phyloP scores from a whole-genome alignment of 1,140 invertebrate genomes.

The Anthonomus grandis region DNA sequence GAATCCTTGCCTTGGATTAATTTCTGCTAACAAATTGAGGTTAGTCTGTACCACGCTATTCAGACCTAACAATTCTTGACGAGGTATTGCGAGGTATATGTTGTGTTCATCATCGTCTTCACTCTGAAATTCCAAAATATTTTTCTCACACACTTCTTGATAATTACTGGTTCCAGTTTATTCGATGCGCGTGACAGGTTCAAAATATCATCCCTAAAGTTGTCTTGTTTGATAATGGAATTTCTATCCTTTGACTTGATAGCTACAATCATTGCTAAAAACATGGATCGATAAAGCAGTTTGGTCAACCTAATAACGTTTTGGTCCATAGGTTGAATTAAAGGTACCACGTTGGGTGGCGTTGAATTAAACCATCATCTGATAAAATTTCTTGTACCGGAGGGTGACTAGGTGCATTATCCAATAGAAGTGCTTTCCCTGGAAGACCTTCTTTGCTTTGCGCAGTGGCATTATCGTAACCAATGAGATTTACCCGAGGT shows the following conservation, averaged over 20 bases:
- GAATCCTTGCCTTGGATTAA: background rate
- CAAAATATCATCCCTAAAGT: background rate
- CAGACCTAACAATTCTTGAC: background rate
- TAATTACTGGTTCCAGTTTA: background rate
- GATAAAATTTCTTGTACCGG: background rate
- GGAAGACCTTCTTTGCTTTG: too few relatives aligned
- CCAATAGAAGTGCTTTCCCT: background rate
- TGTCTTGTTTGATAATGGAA: background rate
- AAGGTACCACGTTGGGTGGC: background rate
- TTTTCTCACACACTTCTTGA: too few relatives aligned
- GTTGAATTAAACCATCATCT: background rate
- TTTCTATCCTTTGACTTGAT: too few relatives aligned
- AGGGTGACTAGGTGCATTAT: too few relatives aligned
- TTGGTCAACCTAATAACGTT: too few relatives aligned
- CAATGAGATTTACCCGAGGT: constrained; percentile 82
- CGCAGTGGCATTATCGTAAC: constrained; percentile 55
- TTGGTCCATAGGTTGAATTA: too few relatives aligned
- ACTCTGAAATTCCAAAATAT: background rate
- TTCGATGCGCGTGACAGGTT: too few relatives aligned
- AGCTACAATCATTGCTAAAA: too few relatives aligned
- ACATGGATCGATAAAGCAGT: too few relatives aligned
- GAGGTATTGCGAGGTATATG: background rate
- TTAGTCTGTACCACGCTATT: background rate
- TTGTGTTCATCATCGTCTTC: background rate
- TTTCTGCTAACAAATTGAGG: background rate